A percentile compares a stretch with the other conserved stretches of the same genome.
Conservation (phyloP, 2,888 invertebrate genomes). For the Gerris lacustris region DNA sequence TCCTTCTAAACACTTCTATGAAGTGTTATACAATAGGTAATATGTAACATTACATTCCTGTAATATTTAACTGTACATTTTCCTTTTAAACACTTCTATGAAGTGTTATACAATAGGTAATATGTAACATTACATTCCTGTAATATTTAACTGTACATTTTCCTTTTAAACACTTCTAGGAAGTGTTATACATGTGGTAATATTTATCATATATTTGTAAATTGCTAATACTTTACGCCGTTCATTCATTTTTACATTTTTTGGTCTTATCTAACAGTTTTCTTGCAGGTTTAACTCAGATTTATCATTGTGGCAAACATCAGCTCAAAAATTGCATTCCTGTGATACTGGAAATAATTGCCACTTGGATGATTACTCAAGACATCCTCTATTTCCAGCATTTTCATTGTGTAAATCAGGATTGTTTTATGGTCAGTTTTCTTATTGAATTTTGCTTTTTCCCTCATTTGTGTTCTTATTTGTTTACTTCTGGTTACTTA, state of each 20-base stretch:
- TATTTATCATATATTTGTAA: no score
- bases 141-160: no score
- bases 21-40: conserved; percentile 71
- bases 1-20: conserved; percentile 77
- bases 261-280: background rate
- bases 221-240: no score
- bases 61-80: background rate
- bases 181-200: no score
- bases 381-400: conserved; percentile 18
- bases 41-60: background rate
- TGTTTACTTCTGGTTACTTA: no score
- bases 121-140: no score
- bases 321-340: conserved; percentile 43
- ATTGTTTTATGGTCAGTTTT: conserved; percentile 49
- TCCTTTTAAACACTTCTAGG: no score
- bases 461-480: no score
- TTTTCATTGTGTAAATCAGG: conserved; percentile 60
- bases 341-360: conserved; percentile 14
- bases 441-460: conserved; percentile 12
- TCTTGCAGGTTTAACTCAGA: conserved; percentile 59
- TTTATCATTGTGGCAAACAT: conserved; percentile 72
- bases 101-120: no score
- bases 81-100: no score
- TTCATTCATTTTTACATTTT: no score
- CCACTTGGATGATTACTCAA: conserved; percentile 9